A percentile compares a stretch with the other conserved stretches of the same genome.
phyloP scores from a whole-genome alignment of 2,888 invertebrate genomes.

The Stratiomys singularior region DNA sequence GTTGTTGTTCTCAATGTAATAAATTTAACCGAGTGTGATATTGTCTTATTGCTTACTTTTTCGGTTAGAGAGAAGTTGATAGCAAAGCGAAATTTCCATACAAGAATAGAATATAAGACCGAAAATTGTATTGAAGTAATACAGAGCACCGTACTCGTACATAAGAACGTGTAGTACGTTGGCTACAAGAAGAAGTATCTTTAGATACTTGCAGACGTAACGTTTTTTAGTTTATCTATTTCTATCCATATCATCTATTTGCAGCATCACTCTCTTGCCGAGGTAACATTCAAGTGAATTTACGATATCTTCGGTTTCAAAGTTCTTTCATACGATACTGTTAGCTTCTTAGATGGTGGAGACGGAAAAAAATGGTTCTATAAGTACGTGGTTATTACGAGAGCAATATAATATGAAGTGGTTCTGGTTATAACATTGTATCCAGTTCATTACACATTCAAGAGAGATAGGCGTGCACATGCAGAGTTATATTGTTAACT shows the following conservation, averaged over 20 bases:
- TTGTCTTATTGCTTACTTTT: constrained; percentile 16
- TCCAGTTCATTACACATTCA: too few relatives aligned
- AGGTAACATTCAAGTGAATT: constrained; percentile 11
- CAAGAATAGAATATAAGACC: neutral
- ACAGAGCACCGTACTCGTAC: too few relatives aligned
- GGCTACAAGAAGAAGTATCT: neutral
- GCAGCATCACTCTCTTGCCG: constrained; percentile 5
- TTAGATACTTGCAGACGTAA: neutral
- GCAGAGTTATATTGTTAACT: too few relatives aligned
- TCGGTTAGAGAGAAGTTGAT: constrained; percentile 2
- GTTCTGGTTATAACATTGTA: too few relatives aligned
- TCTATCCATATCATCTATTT: neutral
- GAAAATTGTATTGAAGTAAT: too few relatives aligned
- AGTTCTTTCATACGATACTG: neutral
- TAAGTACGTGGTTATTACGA: too few relatives aligned
- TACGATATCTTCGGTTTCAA: constrained; percentile 47
- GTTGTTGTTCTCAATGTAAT: neutral
- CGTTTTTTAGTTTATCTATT: too few relatives aligned
- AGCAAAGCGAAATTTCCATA: neutral
- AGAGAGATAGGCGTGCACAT: too few relatives aligned
- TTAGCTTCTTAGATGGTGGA: too few relatives aligned
- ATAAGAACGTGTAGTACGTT: too few relatives aligned
- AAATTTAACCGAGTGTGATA: neutral
- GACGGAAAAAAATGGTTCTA: too few relatives aligned
- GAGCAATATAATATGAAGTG: too few relatives aligned